Base-by-base conservation (phyloP, 2,113 vertebrate species). In the Mustelus asterias region DNA sequence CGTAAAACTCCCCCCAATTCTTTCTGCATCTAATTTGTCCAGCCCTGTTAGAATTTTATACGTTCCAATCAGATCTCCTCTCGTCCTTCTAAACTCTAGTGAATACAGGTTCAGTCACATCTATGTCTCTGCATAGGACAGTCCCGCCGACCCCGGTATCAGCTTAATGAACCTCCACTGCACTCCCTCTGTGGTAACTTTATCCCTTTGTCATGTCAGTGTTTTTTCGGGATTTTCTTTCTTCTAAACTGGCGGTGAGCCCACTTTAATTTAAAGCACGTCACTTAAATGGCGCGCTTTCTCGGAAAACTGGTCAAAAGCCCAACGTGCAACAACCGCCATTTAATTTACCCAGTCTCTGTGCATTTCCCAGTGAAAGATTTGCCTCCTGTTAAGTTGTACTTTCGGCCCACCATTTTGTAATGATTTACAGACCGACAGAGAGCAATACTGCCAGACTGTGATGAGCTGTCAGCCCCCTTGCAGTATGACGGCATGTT, bases 401-500 rank as follows among this genome's bases (percentile, higher is more conserved):
- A 37, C 58, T 92, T 65, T 60, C 18, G 65, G 29, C 29, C 89
- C 60, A 65, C 60, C 24, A 33, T 92, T 83, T 92, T 65, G 58
- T 60, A n/a, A 18, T n/a, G 89, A 92, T 41, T 93, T 93, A 63
- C 33, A 65, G 33, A 67, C 60, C 9, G n/a, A 13, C 54, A 90
- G 41, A 72, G 44, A n/a, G 37, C 24, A 90, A 90, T 63, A 33
- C 48, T 90, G 88, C 48, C 88, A 33, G 67, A 44, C 94, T 54
- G 26, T 95, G 94, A 72, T 95, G 94, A 44, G 44, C 37, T 65
- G n/a, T 44, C 94, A 72, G 94, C 33, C 41, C 18, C 69, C 14
- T 67, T 54, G 14, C 94, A 33, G 96, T 97, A 97, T 44, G 96
- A 97, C 97, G 97, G 97, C 97, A 96, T 44, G 96, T 97, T 96